Percentiles rank a stretch among this genome's conserved stretches.
Conservation (phyloP, 2,113 vertebrate species). For the Lasiurus borealis region DNA sequence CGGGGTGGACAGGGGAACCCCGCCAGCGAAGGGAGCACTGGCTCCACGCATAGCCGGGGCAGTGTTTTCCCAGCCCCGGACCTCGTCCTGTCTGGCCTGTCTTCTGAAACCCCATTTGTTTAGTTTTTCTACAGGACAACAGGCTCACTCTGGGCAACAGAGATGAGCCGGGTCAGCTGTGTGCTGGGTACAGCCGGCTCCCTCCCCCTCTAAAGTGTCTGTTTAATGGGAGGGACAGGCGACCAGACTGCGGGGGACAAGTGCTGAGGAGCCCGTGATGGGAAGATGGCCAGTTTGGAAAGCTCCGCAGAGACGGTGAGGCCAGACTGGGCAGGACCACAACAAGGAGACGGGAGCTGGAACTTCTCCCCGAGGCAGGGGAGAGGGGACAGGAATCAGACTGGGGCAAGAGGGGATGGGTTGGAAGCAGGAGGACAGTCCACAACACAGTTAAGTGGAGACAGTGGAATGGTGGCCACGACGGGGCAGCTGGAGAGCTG, state of each 20-base stretch:
- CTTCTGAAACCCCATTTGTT: not conserved
- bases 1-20: not conserved
- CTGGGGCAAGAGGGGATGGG: not conserved
- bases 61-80: not conserved
- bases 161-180: not conserved
- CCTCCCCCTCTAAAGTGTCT: not conserved
- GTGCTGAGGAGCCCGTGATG: not conserved
- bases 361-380: not conserved
- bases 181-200: accelerated
- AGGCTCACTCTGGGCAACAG: not conserved
- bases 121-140: not conserved
- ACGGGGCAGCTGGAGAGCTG: not conserved
- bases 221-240: not conserved
- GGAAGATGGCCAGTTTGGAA: not conserved
- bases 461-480: not conserved
- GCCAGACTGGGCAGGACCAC: too few relatives aligned
- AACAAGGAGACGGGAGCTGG: not conserved
- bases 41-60: not conserved
- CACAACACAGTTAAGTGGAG: not conserved
- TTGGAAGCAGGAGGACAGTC: too few relatives aligned
- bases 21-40: not conserved
- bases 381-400: not conserved
- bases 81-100: not conserved
- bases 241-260: not conserved
- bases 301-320: not conserved